Conservation (phyloP, 2,888 invertebrate species). For the Elmis aenea region DNA sequence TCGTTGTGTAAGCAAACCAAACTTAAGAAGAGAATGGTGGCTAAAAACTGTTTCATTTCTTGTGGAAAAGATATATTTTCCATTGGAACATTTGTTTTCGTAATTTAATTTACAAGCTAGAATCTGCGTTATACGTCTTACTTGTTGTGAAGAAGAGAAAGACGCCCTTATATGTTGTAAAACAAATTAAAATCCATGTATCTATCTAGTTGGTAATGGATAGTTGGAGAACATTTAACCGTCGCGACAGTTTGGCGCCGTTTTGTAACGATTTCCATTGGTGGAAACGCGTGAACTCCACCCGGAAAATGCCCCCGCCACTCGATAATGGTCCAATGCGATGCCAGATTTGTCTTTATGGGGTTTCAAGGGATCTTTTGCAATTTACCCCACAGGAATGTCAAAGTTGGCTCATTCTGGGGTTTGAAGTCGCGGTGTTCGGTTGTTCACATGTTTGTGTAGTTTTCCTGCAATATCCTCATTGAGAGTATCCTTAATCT, state of each 20-base stretch:
- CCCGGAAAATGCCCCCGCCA: constrained; percentile 28
- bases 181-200: constrained; percentile 37
- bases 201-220: constrained; percentile 36
- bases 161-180: constrained; percentile 20
- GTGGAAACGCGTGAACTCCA: constrained; percentile 17
- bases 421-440: constrained; percentile 26
- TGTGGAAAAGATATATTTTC: too few relatives aligned
- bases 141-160: too few relatives aligned
- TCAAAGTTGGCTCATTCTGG: constrained; percentile 30
- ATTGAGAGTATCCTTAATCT: too few relatives aligned
- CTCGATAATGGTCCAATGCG: constrained; percentile 11
- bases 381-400: constrained; percentile 28
- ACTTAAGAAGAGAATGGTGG: too few relatives aligned
- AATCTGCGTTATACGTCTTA: too few relatives aligned
- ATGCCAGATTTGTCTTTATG: constrained; percentile 12
- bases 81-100: too few relatives aligned
- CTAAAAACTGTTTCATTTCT: too few relatives aligned
- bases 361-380: constrained; percentile 22
- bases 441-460: constrained; percentile 20
- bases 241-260: constrained; percentile 47
- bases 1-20: too few relatives aligned
- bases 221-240: constrained; percentile 41
- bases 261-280: constrained; percentile 28
- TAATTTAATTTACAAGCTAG: too few relatives aligned
- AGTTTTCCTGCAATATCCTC: too few relatives aligned